Base-by-base conservation (phyloP, 2,888 invertebrate species). In the Exocentrus adspersus region DNA sequence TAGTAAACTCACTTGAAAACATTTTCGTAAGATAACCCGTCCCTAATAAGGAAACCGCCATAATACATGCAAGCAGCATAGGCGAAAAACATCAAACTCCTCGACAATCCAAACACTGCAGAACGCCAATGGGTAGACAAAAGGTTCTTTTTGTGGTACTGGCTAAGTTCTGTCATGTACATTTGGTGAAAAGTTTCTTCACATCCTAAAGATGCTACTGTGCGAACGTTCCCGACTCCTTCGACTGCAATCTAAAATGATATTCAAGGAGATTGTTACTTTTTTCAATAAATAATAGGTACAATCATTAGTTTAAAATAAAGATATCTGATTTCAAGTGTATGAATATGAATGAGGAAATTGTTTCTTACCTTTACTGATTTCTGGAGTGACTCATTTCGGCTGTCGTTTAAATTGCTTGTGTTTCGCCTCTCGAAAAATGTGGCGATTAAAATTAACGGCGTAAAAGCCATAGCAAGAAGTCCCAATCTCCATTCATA, bases 401-500 rank as follows among this genome's bases (percentile, higher is more conserved):
- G 88, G 24, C 88, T 88, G 73, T 88, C 85, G 51, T 89, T 89
- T 78, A 91, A 89, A n/a, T 87, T 86, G 6, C 84, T 84, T 68
- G 90, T 87, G 68, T 92, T 85, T 67, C 87, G 86, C 9, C 89
- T 87, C 82, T 92, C 88, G 62, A 91, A 82, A 75, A 88, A 91
- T 5, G 90, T 85, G 1, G 91, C 88, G 2, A 87, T 76, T 2
- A 90, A 81, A 67, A 93, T 88, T 10, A 93, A 76, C 0, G 93
- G 93, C 2, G 91, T 87, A 75, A 92, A 93, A 0, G 89, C 86
- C 61, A 92, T 77, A 0, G 91, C 89, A 1, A 93, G 87, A 4
- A 92, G 80, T 0, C 92, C 92, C 24, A 94, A 84, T 72, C 89
- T 86, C 90, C 92, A 92, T 80, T 92, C 89, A 78, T 89, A 92